Evolutionary conservation across 2,888 invertebrate genomes (phyloP), one percentile per base, ranked within the genome.

Genomic region (Nomada fabriciana): DNA sequence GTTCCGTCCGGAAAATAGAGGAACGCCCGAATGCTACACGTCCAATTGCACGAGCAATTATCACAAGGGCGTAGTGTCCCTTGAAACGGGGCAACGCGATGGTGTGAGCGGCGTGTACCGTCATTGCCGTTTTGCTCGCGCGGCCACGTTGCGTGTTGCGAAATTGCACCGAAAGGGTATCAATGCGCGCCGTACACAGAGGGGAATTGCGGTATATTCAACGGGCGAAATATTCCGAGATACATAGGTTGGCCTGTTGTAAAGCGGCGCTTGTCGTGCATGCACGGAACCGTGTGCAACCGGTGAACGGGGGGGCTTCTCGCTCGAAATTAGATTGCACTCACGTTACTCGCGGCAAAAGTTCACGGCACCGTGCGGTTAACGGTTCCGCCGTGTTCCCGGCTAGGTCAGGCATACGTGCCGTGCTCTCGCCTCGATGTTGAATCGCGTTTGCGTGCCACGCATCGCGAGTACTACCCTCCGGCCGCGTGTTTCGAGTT

Each of bases 281-380:
- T 63, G 70, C 80, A 63, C 20, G 23, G 15, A 25, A 68, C 42
- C 43, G 64, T 43, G 72, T 50, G 65, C 70, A 70, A 68, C 59
- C 77, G 67, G 74, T 70, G 83, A 77, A 76, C 77, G 65, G 67
- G 67, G 61, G 59, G 18, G 47, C 60, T 61, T 53, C 63, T 64
- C 75, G 70, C 63, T 77, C 64, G 83, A 83, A 86, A 87, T 85
- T 87, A 87, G 85, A 87, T 85, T 87, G 85, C 83, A 60, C 82
- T 86, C 80, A 59, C 85, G 86, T 85, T 76, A 76, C 71, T 53
- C 72, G 64, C 75, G 79, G 83, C 75, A 85, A 83, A 84, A 86
- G 82, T 87, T 83, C 80, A 86, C 72, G 84, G 84, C 79, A 79
- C 67, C 65, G 81, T 76, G 75, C 76, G 82, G 76, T 77, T 86